phyloP scores from a whole-genome alignment of 2,888 invertebrate species.

The Conus canariensis region DNA sequence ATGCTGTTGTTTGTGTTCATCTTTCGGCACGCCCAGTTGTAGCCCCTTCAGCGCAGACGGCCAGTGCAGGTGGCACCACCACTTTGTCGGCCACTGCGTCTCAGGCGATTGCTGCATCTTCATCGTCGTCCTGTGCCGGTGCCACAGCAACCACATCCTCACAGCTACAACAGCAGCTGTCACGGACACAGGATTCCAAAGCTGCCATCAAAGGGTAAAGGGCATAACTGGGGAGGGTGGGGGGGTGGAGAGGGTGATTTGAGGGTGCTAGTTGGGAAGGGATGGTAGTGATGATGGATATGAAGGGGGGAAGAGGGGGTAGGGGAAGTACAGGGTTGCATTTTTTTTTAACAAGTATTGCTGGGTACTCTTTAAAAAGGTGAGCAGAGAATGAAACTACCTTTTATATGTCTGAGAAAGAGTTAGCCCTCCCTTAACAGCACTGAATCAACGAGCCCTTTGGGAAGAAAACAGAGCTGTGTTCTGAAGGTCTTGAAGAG shows the following conservation, averaged over 20 bases:
- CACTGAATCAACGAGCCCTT: too few relatives aligned
- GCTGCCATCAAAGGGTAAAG: constrained; percentile 55
- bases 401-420: too few relatives aligned
- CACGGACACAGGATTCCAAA: constrained; percentile 56
- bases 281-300: too few relatives aligned
- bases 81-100: neutral
- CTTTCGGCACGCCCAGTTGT: constrained; percentile 32
- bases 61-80: constrained; percentile 23
- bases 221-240: neutral
- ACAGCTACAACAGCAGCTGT: constrained; percentile 60
- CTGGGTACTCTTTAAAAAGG: too few relatives aligned
- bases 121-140: neutral
- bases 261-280: constrained; percentile 7
- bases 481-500: too few relatives aligned
- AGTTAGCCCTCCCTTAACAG: too few relatives aligned
- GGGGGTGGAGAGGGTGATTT: too few relatives aligned
- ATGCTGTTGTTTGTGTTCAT: neutral
- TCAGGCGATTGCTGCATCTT: neutral
- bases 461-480: too few relatives aligned
- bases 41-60: constrained; percentile 40
- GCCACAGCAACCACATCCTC: constrained; percentile 45
- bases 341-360: too few relatives aligned
- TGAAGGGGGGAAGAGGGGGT: too few relatives aligned
- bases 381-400: too few relatives aligned
- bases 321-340: too few relatives aligned